Percentiles rank a stretch among this genome's conserved stretches.
These are phyloP conservation scores for Eufriesea mexicana DNA, from an alignment of 1,140 invertebrate genomes.

Conservation along the genomic window DNA sequence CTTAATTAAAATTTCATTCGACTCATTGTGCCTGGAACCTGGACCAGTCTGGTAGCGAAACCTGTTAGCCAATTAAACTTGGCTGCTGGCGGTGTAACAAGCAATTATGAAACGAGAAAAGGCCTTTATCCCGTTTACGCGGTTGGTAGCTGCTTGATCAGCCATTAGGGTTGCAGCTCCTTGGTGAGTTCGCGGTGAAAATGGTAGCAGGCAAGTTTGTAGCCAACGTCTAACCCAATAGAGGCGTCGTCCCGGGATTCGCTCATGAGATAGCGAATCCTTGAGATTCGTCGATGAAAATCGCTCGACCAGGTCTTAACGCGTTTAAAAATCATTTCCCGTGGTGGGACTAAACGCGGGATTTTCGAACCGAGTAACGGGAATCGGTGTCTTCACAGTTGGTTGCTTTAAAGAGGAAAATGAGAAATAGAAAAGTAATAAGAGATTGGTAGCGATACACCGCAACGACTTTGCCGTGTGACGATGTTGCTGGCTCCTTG, in stretches of 20 bases:
- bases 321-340: slow-evolving; percentile 13
- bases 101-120: slow-evolving; percentile 20
- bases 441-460: too few species aligned
- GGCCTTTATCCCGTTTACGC: slow-evolving; percentile 25
- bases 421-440: too few species aligned
- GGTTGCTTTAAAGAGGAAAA: neutral
- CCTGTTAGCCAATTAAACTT: slow-evolving; percentile 3
- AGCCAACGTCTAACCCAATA: neutral
- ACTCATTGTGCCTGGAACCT: neutral
- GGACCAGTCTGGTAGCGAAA: neutral
- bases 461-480: too few species aligned
- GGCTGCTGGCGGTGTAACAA: neutral
- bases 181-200: slow-evolving; percentile 2
- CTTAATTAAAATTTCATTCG: slow-evolving; percentile 2
- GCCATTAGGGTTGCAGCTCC: neutral
- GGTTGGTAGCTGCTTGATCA: neutral
- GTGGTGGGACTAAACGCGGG: neutral
- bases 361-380: slow-evolving; percentile 8
- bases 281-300: neutral
- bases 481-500: too few species aligned
- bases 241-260: neutral
- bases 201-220: neutral
- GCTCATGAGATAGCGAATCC: neutral
- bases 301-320: neutral
- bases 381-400: too few species aligned